phyloP scores from a whole-genome alignment of 2,888 invertebrate genomes.

The Colletes collaris region DNA sequence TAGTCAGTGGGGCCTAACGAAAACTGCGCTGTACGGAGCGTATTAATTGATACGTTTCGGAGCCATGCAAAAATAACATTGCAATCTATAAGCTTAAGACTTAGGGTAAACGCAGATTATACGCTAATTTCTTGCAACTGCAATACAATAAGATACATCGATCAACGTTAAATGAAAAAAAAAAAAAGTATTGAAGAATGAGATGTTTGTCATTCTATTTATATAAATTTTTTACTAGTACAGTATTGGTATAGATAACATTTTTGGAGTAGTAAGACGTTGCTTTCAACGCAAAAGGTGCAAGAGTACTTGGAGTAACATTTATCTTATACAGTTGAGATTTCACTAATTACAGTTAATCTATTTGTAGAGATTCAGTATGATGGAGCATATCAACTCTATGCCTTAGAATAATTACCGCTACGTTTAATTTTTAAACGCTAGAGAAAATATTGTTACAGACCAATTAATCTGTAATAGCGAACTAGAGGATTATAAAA shows the following conservation, averaged over 20 bases:
- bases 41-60: constrained; percentile 31
- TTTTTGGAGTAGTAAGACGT: constrained; percentile 32
- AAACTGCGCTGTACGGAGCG: constrained; percentile 38
- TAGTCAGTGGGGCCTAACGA: constrained; percentile 37
- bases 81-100: constrained; percentile 53
- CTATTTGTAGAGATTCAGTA: constrained; percentile 30
- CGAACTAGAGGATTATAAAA: neutral
- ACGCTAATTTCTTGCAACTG: constrained; percentile 20
- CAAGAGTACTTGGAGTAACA: neutral
- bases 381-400: constrained; percentile 60
- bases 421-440: constrained; percentile 31
- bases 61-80: constrained; percentile 38
- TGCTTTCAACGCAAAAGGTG: constrained; percentile 20
- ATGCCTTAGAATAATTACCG: constrained; percentile 45
- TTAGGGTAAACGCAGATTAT: constrained; percentile 44
- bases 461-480: constrained; percentile 25
- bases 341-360: constrained; percentile 39
- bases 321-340: constrained; percentile 18
- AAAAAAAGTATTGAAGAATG: constrained; percentile 28
- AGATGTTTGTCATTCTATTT: constrained; percentile 49
- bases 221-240: constrained; percentile 61
- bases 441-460: constrained; percentile 4
- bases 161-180: constrained; percentile 18
- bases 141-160: constrained; percentile 28
- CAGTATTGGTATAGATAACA: constrained; percentile 13